phyloP scores from a whole-genome alignment of 2,113 vertebrate species.

The Pollimyrus isidori region DNA sequence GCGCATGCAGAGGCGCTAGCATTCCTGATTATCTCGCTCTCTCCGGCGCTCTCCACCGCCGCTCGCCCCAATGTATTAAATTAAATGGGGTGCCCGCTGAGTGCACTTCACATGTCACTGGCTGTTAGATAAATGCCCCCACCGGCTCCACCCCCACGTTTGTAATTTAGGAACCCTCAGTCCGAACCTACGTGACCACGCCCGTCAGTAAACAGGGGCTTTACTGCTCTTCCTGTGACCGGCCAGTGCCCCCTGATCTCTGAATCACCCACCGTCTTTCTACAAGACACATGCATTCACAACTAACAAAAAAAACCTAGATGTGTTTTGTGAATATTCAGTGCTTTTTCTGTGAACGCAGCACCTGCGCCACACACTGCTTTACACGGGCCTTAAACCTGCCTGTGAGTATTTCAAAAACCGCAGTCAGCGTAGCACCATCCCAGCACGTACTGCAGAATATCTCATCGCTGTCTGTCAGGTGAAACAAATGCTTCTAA shows the following conservation, averaged over 20 bases:
- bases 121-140: conserved; percentile 45
- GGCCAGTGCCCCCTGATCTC: not conserved
- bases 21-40: conserved; percentile 82
- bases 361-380: not conserved
- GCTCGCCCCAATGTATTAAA: conserved; percentile 81
- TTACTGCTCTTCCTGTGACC: not conserved
- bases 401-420: not conserved
- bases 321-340: not conserved
- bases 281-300: not conserved
- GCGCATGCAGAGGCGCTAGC: conserved; percentile 70
- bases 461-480: conserved; percentile 50
- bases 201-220: not conserved
- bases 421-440: not conserved
- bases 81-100: conserved; percentile 89
- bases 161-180: not conserved
- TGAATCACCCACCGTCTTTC: not conserved
- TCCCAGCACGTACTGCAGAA: not conserved
- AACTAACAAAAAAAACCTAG: not conserved
- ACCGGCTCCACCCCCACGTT: conserved; percentile 41
- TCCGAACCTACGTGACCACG: not conserved
- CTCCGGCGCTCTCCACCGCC: conserved; percentile 64
- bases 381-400: not conserved
- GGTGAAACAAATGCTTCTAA: conserved; percentile 45
- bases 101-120: conserved; percentile 49
- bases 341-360: not conserved